Evolutionary conservation across 2,888 invertebrate genomes (phyloP).

Genomic region (Microplitis deprimator): DNA sequence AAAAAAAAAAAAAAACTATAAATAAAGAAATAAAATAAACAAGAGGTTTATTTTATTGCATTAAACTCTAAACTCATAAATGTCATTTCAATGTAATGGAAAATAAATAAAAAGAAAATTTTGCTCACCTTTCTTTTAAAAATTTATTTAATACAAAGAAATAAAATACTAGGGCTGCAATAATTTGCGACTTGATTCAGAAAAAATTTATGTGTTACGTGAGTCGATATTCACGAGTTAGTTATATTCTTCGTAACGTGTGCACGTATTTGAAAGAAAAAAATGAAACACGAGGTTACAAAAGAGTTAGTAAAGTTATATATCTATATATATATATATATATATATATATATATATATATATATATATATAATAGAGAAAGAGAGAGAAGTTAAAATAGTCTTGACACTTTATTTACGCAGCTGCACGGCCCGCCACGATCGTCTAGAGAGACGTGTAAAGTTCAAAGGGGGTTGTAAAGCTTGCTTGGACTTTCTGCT

Average conservation of each 20-base stretch:
- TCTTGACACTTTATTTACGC: constrained; percentile 46
- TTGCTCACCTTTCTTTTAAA: constrained; percentile 14
- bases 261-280: background rate
- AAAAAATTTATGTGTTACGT: background rate
- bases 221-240: background rate
- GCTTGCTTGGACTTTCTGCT: constrained; percentile 14
- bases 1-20: constrained; percentile 2
- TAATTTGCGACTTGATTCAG: background rate
- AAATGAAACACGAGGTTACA: background rate
- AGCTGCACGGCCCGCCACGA: constrained; percentile 37
- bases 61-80: constrained; percentile 33
- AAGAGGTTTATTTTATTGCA: background rate
- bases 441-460: constrained; percentile 44
- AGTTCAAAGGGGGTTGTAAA: constrained; percentile 38
- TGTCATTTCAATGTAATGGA: constrained; percentile 25
- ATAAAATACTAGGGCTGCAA: background rate
- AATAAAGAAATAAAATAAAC: background rate
- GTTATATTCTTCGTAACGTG: background rate
- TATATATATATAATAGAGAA: background rate
- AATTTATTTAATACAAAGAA: background rate
- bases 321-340: constrained; percentile 9
- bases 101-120: constrained; percentile 35
- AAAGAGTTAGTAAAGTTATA: background rate
- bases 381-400: constrained; percentile 18
- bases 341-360: background rate